Percentiles rank a stretch among this genome's conserved stretches.
Evolutionary conservation across 2,888 invertebrate species (phyloP).

Genomic region (Scaptomyza reducta): DNA sequence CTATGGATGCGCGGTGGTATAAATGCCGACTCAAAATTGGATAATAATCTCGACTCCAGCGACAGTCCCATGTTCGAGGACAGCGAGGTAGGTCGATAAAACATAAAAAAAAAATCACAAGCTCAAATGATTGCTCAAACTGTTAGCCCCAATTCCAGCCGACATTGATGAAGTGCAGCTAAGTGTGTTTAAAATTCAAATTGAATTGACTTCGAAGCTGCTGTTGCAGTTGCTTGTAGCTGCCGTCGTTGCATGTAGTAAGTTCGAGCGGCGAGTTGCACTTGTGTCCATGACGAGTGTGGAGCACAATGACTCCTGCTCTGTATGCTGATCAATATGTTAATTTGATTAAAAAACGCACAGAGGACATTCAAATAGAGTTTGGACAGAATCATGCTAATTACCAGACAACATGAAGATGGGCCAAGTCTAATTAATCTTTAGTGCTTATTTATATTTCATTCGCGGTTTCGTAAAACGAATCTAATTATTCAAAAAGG

Average conservation of each 20-base stretch:
- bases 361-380: conserved; percentile 27
- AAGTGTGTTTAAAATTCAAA: conserved; percentile 51
- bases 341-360: conserved; percentile 40
- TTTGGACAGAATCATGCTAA: conserved; percentile 45
- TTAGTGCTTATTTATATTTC: conserved; percentile 72
- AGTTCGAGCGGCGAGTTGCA: conserved; percentile 31
- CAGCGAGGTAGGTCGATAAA: conserved; percentile 82
- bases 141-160: conserved; percentile 9
- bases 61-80: conserved; percentile 85
- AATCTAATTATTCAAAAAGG: conserved; percentile 72
- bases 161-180: conserved; percentile 39
- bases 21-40: conserved; percentile 83
- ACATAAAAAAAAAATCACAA: background rate
- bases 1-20: conserved; percentile 84
- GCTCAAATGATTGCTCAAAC: conserved; percentile 33
- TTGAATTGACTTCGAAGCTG: conserved; percentile 53
- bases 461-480: conserved; percentile 52
- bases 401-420: conserved; percentile 52
- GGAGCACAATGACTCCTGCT: conserved; percentile 3
- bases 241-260: conserved; percentile 6
- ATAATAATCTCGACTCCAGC: conserved; percentile 84
- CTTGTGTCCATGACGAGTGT: conserved; percentile 3
- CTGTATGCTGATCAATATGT: conserved; percentile 49
- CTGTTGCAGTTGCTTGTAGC: conserved; percentile 2
- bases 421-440: conserved; percentile 66